These are phyloP conservation scores for Hoplostethus atlanticus DNA, from an alignment of 2,797 vertebrate genomes.

Conservation along the genomic window DNA sequence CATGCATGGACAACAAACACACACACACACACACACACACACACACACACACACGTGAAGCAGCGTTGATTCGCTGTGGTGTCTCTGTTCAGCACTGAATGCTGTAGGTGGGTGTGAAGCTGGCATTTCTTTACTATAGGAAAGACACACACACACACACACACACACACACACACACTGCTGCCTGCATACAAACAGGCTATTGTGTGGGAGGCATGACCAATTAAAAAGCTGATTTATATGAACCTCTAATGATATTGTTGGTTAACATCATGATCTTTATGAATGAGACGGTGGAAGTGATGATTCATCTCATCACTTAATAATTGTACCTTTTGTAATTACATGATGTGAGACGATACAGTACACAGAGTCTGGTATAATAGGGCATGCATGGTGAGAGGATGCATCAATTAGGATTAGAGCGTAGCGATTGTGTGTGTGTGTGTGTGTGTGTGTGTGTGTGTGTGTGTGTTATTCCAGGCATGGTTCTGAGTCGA, in stretches of 20 bases:
- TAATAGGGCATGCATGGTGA: conserved; percentile 13
- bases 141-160: conserved; percentile 5
- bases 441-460: conserved; percentile 17
- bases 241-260: conserved; percentile 73
- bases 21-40: neutral
- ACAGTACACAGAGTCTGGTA: neutral
- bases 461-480: conserved; percentile 21
- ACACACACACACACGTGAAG: neutral
- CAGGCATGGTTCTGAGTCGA: neutral
- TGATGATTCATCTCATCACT: conserved; percentile 59
- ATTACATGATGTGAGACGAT: conserved; percentile 31
- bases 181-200: conserved; percentile 28
- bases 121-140: conserved; percentile 19
- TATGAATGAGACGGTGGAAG: conserved; percentile 62
- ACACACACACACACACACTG: neutral
- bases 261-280: conserved; percentile 49
- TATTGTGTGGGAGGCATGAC: conserved; percentile 52
- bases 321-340: conserved; percentile 55
- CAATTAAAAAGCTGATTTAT: conserved; percentile 75
- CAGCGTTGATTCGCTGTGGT: conserved; percentile 1
- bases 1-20: neutral
- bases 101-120: conserved; percentile 30
- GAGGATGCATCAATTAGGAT: conserved; percentile 44
- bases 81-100: neutral
- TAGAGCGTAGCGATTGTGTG: neutral